Evolutionary conservation across 2,113 vertebrate species (phyloP).

Genomic region (Platysternon megacephalum): DNA sequence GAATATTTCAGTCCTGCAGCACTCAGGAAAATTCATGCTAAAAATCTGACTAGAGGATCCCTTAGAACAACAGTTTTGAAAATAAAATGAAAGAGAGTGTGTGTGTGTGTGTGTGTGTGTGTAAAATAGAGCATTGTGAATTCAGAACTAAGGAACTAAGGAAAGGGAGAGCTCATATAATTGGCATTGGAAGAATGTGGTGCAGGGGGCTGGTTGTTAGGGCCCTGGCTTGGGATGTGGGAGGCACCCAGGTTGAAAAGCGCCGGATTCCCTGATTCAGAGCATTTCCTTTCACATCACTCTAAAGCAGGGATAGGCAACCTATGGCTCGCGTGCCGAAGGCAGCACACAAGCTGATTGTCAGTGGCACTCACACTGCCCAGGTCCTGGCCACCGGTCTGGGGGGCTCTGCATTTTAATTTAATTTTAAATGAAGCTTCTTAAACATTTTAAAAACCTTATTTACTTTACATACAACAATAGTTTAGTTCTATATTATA

Average conservation of each 20-base stretch:
- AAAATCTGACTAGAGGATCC: neutral
- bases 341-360: too few relatives aligned
- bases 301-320: too few relatives aligned
- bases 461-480: too few relatives aligned
- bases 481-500: too few relatives aligned
- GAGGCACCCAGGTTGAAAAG: neutral
- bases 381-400: too few relatives aligned
- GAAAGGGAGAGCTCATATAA: slow-evolving; percentile 11
- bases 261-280: neutral
- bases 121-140: slow-evolving; percentile 1
- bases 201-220: neutral
- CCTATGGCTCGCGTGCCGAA: too few relatives aligned
- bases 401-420: too few relatives aligned
- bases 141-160: slow-evolving; percentile 20
- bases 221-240: neutral
- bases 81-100: neutral
- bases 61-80: neutral
- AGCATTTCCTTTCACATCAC: neutral
- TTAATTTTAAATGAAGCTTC: too few relatives aligned
- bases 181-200: neutral
- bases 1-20: slow-evolving; percentile 36
- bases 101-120: neutral
- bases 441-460: too few relatives aligned
- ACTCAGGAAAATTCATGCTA: slow-evolving; percentile 1
- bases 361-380: too few relatives aligned